Conservation (phyloP, 2,888 invertebrate species). For the Hoplodrina ambigua region DNA sequence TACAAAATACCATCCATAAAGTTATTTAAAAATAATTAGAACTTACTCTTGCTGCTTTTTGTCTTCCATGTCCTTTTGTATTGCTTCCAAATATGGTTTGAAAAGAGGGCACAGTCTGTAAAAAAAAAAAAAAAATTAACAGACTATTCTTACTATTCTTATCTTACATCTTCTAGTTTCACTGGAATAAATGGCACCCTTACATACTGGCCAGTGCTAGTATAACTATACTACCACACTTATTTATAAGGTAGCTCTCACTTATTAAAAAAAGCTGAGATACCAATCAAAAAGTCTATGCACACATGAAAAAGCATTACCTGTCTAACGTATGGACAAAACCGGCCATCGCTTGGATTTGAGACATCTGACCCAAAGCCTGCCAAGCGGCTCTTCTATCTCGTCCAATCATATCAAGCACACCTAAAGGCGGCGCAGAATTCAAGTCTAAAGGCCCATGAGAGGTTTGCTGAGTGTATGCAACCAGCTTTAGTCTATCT, state of each 20-base stretch:
- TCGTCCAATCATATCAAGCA: conserved; percentile 98
- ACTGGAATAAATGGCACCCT: too few relatives aligned
- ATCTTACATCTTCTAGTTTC: too few relatives aligned
- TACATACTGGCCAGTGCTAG: too few relatives aligned
- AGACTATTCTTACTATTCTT: too few relatives aligned
- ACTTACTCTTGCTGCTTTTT: conserved; percentile 90
- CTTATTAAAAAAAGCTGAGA: too few relatives aligned
- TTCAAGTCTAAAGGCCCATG: conserved; percentile 95
- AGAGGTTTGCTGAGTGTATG: conserved; percentile 97
- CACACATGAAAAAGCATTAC: conserved; percentile 65
- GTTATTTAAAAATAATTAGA: conserved; percentile 1
- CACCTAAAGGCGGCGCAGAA: conserved; percentile 95
- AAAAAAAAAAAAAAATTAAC: conserved; percentile 52
- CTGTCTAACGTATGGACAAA: conserved; percentile 97
- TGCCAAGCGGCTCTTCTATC: conserved; percentile 98
- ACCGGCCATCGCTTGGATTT: conserved; percentile 97
- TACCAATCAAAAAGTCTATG: neutral
- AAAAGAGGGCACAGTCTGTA: conserved; percentile 96
- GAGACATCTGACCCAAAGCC: conserved; percentile 95
- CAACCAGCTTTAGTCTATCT: conserved; percentile 97
- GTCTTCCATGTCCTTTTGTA: conserved; percentile 96
- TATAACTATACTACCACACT: too few relatives aligned
- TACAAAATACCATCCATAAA: neutral
- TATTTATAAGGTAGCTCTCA: too few relatives aligned
- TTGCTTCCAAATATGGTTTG: conserved; percentile 97